These are phyloP conservation scores for Chalcis sispes DNA, from an alignment of 2,888 invertebrate species.

Conservation along the genomic window DNA sequence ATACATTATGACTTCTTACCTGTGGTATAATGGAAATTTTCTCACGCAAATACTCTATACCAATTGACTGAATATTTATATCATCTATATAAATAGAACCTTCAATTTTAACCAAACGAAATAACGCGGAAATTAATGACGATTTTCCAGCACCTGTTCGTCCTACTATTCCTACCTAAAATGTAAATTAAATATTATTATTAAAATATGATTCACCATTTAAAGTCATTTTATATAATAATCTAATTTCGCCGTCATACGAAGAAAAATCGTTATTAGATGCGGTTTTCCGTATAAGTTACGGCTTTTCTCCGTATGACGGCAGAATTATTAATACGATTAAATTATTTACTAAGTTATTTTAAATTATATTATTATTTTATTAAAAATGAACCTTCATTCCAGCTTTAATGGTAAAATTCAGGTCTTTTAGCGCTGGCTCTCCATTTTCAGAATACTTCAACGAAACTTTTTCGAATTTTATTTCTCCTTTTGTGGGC, in stretches of 20 bases:
- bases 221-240: no score
- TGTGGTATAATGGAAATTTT: conserved; percentile 91
- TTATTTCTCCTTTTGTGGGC: conserved; percentile 83
- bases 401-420: conserved; percentile 82
- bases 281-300: no score
- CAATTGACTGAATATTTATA: conserved; percentile 83
- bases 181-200: background rate
- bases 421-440: conserved; percentile 84
- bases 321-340: no score
- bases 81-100: conserved; percentile 88
- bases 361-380: no score
- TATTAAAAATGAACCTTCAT: no score
- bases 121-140: conserved; percentile 88
- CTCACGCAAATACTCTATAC: conserved; percentile 85
- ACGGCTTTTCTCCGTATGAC: no score
- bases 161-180: conserved; percentile 88
- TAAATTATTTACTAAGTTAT: no score
- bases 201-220: no score
- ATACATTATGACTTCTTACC: no score
- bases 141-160: conserved; percentile 94
- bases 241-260: no score
- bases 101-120: conserved; percentile 86
- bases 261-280: no score
- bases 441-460: conserved; percentile 81
- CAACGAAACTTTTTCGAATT: conserved; percentile 81